Percentiles rank a stretch among this genome's conserved stretches.
Evolutionary conservation across 2,113 vertebrate species (phyloP).

Genomic region (Thalassarche chlororhynchos): DNA sequence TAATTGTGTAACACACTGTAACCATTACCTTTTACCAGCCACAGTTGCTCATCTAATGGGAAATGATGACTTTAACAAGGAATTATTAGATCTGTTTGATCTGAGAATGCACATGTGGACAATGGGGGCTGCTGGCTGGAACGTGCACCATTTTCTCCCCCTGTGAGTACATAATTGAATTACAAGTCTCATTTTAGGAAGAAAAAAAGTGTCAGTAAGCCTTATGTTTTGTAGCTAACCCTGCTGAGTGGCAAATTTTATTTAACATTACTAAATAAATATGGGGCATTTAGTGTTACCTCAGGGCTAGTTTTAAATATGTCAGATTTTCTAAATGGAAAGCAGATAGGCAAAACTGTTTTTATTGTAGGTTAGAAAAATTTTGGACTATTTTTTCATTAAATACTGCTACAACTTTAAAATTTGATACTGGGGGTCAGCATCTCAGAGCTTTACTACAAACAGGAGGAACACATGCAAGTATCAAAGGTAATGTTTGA

Average conservation of each 20-base stretch:
- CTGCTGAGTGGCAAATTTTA: background rate
- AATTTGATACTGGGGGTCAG: background rate
- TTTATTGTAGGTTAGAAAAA: background rate
- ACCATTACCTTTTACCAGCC: slow-evolving; percentile 76
- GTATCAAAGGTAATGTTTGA: background rate
- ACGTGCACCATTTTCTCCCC: slow-evolving; percentile 60
- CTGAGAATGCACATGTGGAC: slow-evolving; percentile 65
- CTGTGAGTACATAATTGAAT: slow-evolving; percentile 69
- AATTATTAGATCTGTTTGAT: slow-evolving; percentile 78
- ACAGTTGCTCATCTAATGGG: slow-evolving; percentile 77
- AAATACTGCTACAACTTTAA: background rate
- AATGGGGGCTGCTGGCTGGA: slow-evolving; percentile 66
- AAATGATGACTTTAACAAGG: slow-evolving; percentile 78
- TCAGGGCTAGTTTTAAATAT: background rate
- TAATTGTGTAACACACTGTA: slow-evolving; percentile 79
- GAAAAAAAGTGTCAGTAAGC: background rate
- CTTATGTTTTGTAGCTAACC: background rate
- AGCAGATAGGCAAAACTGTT: background rate
- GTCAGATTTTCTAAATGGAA: background rate
- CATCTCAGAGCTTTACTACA: background rate
- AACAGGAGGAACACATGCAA: background rate
- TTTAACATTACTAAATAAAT: background rate
- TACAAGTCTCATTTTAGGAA: slow-evolving; percentile 61
- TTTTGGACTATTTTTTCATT: background rate
- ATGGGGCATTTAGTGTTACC: background rate